Evolutionary conservation across 2,113 vertebrate species (phyloP), one percentile per base, ranked within the genome.

Genomic region (Bos javanicus): DNA sequence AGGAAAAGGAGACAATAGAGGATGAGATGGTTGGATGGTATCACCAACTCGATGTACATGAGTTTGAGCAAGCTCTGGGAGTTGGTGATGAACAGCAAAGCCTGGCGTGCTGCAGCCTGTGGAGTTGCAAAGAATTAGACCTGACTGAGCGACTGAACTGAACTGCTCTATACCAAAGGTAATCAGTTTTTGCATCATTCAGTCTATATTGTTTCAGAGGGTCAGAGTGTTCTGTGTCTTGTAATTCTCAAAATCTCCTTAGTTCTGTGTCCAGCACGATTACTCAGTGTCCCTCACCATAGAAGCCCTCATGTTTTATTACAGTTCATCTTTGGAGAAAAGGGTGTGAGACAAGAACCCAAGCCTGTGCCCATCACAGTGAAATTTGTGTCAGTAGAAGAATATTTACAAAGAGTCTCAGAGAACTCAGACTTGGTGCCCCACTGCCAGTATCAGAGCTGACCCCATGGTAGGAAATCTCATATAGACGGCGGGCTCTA

Each of bases 361-460:
- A 88, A 87, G 56, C 25, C 36, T 87, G 56, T 89, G 62, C 59
- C 57, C 36, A 93, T 90, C 26, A 57, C 46, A 28, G 82, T 60
- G 30, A 95, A 95, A 97, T 89, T 64, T 97, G 26, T 84, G 82
- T 97, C 93, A 86, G 97, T 97, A 95, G 67, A 92, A 91, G 84
- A 94, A 87, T 97, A 94, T 91, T 96, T 8, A 2, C 93, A 96
- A 92, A 95, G 16, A 67, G 12, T 10, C 76, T 5, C 89, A 12
- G 80, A 97, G 94, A 96, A 97, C 78, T 95, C 30, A 93, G 92
- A 57, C 43, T 67, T 89, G n/a, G 57, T 94, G 39, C 90, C 98
- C 98, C 97, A 98, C 78, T 64, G 93, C 96, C 97, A 97, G n/a
- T 88, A 93, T 97, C 94, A 97, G 74, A n/a, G 57, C 97, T 87